Base-by-base conservation (phyloP, 2,113 vertebrate genomes). In the Phocoena sinus region DNA sequence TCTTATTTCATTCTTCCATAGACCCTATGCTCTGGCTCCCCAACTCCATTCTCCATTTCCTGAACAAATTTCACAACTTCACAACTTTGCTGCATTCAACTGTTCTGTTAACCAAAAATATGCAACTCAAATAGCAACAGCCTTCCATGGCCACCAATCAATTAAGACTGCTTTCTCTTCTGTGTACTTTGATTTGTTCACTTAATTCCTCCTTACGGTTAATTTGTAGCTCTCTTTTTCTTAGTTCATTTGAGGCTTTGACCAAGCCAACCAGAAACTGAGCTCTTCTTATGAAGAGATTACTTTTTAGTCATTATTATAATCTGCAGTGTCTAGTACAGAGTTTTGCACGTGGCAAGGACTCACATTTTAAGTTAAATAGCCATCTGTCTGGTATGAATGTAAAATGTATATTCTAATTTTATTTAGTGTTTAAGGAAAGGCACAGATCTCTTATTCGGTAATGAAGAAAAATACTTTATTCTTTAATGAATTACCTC, bases 11-110 rank as follows among this genome's bases (percentile, higher is more conserved):
- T 86, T 15, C 8, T 83, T 58, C 21, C 28, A 47, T 41, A 13
- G 31, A 13, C 17, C 1, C 14, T 36, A 6, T 79, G 33, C 63
- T 62, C 3, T 76, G n/a, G 44, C n/a, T 91, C 65, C 8, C 13
- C 62, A 91, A 47, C 8, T 70, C 44, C 56, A 63, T 70, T 89
- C 68, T 84, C 31, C 20, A 77, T 67, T 53, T 85, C 33, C 71
- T 85, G 33, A 92, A 85, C 67, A 97, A 95, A 95, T 71, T 79
- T 96, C 50, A 87, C 38, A 96, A 81, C 38, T 94, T 63, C 14
- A 41, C 41, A 70, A 17, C 14, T 91, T 93, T 93, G n/a, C 18
- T 95, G 80, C 14, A 25, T 95, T 87, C 25, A 31, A 18, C 26
- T 87, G 15, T 63, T 63, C 28, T 20, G n/a, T 83, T 85, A 82